Base-by-base conservation (phyloP, 2,113 vertebrate genomes). In the Axis porcinus region DNA sequence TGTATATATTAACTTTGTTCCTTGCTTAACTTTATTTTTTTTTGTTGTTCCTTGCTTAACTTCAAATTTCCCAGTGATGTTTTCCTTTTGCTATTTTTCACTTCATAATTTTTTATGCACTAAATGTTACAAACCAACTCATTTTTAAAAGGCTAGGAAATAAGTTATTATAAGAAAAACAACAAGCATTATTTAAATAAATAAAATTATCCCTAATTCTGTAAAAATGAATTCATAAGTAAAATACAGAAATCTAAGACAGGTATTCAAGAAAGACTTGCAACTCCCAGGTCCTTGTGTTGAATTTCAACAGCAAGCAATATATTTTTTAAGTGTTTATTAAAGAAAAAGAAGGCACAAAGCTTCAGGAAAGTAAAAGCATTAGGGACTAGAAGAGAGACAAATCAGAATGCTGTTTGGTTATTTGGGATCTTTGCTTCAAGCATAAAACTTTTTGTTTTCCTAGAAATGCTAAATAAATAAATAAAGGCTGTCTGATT, bases 241-340 rank as follows among this genome's bases (percentile, higher is more conserved):
- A 92, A 94, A 89, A 88, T 92, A 16, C 62, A 93, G 81, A 97
- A 97, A 84, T 91, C 94, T 98, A 60, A 97, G 95, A 93, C 0
- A 97, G 50, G 70, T 93, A 98, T 86, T 97, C 86, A 98, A 98
- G 96, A 98, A 97, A 98, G 86, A 84, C 86, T 95, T 97, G 70
- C 2, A 97, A 97, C 92, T 96, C 93, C 62, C 47, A 94, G 89
- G 89, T 92, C 96, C 96, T 97, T 98, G 23, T 9, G 95, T 86
- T 97, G 95, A 97, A 97, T 93, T 94, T 98, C 47, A 52, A 97
- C 98, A 97, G 91, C 93, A 97, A 98, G 91, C 89, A 98, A 98
- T 98, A 97, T 96, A 98, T 96, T 98, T 98, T 98, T 97, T 96
- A 98, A 98, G 95, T 97, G 97, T 92, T 98, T 98, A 98, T 98